Base-by-base conservation (phyloP, 2,888 invertebrate genomes). In the Torymus tubicola region DNA sequence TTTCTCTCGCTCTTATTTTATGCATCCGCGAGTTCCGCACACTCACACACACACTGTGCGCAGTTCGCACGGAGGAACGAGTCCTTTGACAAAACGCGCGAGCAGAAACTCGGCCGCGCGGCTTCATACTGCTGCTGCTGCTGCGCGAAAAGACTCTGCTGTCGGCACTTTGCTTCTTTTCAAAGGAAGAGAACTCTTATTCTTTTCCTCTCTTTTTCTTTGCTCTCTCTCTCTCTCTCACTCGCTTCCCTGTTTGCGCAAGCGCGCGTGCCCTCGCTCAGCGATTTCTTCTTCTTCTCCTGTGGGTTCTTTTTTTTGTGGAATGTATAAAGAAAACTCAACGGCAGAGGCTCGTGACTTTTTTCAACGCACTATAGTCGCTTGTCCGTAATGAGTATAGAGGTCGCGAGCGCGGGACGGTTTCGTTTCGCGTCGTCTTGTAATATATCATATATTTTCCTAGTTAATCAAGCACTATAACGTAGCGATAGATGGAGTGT, bases 81-180 rank as follows among this genome's bases (percentile, higher is more conserved):
- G 77, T 81, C 74, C 74, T 81, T 81, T 81, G 81, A 74, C 69
- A 60, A 77, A 81, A 76, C 53, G 55, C 24, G 21, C 42, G 13
- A 60, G 70, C 75, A 57, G 57, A 77, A 81, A 78, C 65, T 73
- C 77, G 64, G 65, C 73, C 69, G 69, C 69, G 69, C 68, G 72
- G n/a, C 65, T 58, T 8, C 42, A 42, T 21, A 21, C 21, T 21
- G 21, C n/a, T n/a, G n/a, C 31, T 31, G 42, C 42, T 42, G 42
- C 42, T 42, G 42, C 42, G 78, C 74, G 50, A 81, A 81, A 78
- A 81, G 77, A 78, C 76, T 72, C 77, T 65, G 64, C 64, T 74
- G 81, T 64, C 60, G 81, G 74, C 65, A 65, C 65, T 74, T 74
- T 81, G 50, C 72, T 64, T 81, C 72, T 53, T 73, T 76, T 73